These are phyloP conservation scores for Pelosia muscerda DNA, from an alignment of 2,888 invertebrate genomes.

Conservation along the genomic window DNA sequence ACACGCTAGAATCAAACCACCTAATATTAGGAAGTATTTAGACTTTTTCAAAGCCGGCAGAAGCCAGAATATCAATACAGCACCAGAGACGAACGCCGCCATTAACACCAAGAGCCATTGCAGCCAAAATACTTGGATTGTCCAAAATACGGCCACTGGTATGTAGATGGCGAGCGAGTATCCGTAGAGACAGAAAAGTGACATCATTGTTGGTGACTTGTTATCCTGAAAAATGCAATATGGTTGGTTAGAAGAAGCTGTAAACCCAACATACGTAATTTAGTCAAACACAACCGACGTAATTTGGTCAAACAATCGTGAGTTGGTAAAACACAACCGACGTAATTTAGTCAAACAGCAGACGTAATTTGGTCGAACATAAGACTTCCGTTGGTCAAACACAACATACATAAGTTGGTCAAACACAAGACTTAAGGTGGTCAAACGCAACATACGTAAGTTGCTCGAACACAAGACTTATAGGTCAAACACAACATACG, in stretches of 20 bases:
- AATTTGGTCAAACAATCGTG: no score
- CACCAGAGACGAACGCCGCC: constrained; percentile 94
- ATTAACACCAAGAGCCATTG: constrained; percentile 95
- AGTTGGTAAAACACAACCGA: no score
- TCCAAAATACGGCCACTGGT: constrained; percentile 97
- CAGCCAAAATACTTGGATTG: constrained; percentile 93
- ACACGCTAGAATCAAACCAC: constrained; percentile 89
- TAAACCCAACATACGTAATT: no score
- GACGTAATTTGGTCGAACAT: no score
- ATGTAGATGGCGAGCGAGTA: constrained; percentile 98
- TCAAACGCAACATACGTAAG: no score
- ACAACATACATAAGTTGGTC: not conserved
- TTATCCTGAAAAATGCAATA: constrained; percentile 73
- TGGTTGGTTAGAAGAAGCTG: not conserved
- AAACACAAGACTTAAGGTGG: no score
- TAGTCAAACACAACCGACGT: no score
- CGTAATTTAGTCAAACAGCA: no score
- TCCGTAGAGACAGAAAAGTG: constrained; percentile 97
- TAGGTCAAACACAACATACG: no score
- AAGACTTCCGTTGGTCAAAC: no score
- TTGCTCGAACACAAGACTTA: no score
- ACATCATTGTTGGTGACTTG: constrained; percentile 90
- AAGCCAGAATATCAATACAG: constrained; percentile 93
- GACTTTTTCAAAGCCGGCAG: constrained; percentile 91
- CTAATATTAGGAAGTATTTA: constrained; percentile 79